Base-by-base conservation (phyloP, 2,888 invertebrate genomes). In the Ischnura elegans region DNA sequence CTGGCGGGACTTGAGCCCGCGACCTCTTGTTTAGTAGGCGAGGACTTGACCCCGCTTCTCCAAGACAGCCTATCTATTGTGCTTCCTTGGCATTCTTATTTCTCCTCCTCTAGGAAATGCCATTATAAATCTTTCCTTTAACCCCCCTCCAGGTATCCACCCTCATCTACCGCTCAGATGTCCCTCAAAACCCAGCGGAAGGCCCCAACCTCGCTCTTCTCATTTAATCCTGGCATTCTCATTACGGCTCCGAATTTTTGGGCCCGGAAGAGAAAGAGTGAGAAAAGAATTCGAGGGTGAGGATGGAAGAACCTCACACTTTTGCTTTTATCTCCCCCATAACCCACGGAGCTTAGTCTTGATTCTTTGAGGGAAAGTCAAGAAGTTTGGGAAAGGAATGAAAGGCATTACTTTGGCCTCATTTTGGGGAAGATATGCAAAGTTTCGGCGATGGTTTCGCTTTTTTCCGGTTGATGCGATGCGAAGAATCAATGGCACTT, bases 341-440 rank as follows among this genome's bases (percentile, higher is more conserved):
- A 76, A 10, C 36, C 36, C 13, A 6, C 13, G 8, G 36, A 76
- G 36, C 76, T 36, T 76, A 10, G 76, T 76, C 29, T 76, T 36
- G 10, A 36, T 29, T 36, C 36, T 76, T 4, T 61, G 36, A n/a
- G 36, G 76, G 76, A 36, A 61, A n/a, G 25, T 29, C 0, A 36
- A 13, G 76, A 76, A 76, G 76, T 76, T 76, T 76, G 76, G 76
- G 16, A 16, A 76, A 76, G 76, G 76, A 76, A 76, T 76, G 76
- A 76, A 36, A 29, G 76, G 29, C 36, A 13, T 6, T 76, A 36
- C n/a, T 76, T 76, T 76, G 76, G 29, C 76, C 36, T 76, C 76
- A 76, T 36, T 76, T 36, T 13, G 76, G 36, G 4, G 25, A 36
- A 76, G 76, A 36, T 25, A 76, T 76, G 76, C 76, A 10, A 36